A percentile compares a stretch with the other conserved stretches of the same genome.
phyloP scores from a whole-genome alignment of 2,113 vertebrate species.

The Pseudopipra pipra region DNA sequence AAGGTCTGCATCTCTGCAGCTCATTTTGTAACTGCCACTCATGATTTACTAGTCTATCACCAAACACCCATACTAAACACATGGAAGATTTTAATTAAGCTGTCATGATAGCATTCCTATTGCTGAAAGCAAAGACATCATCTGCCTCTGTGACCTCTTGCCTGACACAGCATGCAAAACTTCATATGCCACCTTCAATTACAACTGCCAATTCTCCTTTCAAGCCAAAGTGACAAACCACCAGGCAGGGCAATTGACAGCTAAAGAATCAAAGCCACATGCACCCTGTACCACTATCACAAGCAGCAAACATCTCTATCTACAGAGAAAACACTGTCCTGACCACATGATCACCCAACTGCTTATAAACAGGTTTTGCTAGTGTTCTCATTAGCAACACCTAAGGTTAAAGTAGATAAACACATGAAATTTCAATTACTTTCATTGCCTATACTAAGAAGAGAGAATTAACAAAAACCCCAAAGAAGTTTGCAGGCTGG shows the following conservation, averaged over 20 bases:
- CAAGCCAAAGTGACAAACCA: not conserved
- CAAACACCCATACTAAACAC: not conserved
- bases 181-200: not conserved
- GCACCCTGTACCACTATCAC: not conserved
- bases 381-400: not conserved
- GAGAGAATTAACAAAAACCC: not conserved
- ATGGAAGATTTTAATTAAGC: not conserved
- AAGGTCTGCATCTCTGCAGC: not conserved
- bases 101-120: not conserved
- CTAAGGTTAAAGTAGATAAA: not conserved
- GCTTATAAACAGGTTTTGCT: not conserved
- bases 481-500: not conserved
- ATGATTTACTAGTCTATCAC: not conserved
- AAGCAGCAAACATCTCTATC: not conserved
- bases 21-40: not conserved
- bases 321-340: not conserved
- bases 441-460: not conserved
- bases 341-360: accelerated
- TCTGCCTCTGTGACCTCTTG: not conserved
- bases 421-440: not conserved
- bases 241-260: not conserved
- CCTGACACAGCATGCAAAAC: not conserved
- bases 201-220: not conserved
- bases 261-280: not conserved
- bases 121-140: not conserved